A percentile compares a stretch with the other conserved stretches of the same genome.
Conservation (phyloP, 2,797 vertebrate genomes). For the Platalea minor region DNA sequence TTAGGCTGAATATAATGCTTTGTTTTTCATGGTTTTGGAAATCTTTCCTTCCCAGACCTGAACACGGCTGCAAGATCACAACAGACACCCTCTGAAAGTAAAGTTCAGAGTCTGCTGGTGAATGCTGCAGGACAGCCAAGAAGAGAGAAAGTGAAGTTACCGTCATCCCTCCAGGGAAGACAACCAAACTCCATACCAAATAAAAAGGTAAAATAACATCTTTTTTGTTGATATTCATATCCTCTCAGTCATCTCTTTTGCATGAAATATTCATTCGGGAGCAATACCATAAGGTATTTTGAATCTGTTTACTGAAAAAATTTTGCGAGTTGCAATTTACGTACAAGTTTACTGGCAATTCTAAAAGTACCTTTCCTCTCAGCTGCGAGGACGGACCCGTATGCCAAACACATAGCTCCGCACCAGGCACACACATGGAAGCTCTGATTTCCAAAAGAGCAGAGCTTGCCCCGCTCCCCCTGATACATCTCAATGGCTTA, state of each 20-base stretch:
- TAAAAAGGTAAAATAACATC: slow-evolving; percentile 72
- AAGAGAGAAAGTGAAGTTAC: slow-evolving; percentile 78
- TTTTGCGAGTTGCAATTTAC: background rate
- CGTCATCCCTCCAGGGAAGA: slow-evolving; percentile 71
- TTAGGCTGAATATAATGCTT: background rate
- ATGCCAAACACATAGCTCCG: background rate
- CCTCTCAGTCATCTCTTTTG: background rate
- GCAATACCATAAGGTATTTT: background rate
- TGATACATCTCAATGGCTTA: background rate
- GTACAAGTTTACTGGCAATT: background rate
- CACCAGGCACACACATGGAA: background rate
- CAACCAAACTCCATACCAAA: slow-evolving; percentile 77
- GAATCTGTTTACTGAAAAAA: background rate
- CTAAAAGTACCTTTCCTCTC: background rate
- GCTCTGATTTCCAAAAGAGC: background rate
- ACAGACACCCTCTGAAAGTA: background rate
- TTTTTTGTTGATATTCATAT: background rate
- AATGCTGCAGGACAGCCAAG: slow-evolving; percentile 77
- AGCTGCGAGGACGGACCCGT: background rate
- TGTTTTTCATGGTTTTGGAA: background rate
- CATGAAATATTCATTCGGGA: background rate
- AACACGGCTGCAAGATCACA: background rate
- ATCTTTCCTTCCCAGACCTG: background rate
- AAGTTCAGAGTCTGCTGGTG: slow-evolving; percentile 58
- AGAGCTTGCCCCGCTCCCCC: fast-evolving